These are phyloP conservation scores for rabbit (Oryctolagus cuniculus) DNA, from an alignment of 2,113 vertebrate genomes.

Conservation along the genomic window mOryCun1.1 NC_091432.1:235561001-235561500, in stretches of 20 bases:
- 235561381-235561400: no score
- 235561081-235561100: rapidly evolving
- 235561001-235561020: neutral
- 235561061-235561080: no score
- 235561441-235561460: no score
- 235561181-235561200: neutral
- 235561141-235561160: neutral
- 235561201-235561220: neutral
- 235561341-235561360: neutral
- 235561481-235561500: no score
- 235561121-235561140: neutral
- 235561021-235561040: no score
- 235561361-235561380: no score
- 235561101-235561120: rapidly evolving
- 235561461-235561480: no score
- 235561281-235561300: rapidly evolving
- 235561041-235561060: no score
- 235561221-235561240: rapidly evolving
- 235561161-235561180: neutral
- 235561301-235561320: neutral
- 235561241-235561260: no score
- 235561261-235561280: neutral
- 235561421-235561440: no score
- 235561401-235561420: no score
- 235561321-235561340: neutral